Evolutionary conservation across 2,797 vertebrate genomes (phyloP), one percentile per base, ranked within the genome.

Genomic region (Pipistrellus pipistrellus): DNA sequence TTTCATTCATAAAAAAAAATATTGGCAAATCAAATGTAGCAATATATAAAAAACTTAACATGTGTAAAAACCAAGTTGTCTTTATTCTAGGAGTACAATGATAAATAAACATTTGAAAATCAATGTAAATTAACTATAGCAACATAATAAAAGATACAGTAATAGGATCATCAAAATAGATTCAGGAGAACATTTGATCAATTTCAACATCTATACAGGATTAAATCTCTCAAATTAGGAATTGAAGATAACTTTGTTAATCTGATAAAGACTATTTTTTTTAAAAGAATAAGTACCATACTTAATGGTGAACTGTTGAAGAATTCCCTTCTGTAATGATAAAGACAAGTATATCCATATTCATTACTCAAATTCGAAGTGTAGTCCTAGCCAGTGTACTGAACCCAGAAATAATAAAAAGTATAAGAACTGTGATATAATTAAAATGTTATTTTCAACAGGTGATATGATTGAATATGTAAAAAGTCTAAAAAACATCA

Each of bases 1-100:
- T 48, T 75, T 88, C 71, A 76, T 88, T 83, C n/a, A 51, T 73
- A 85, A 85, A 91, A 53, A 41, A 41, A 73, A 55, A 66, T 76
- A 84, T 68, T 46, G 76, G 30, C 35, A 91, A 76, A 68, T 69
- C 30, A 1, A 77, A 76, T 77, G 6, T 57, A 57, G 48, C 48
- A 64, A 51, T 66, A 66, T 44, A 68, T 55, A 53, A 68, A 78
- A n/a, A 44, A 30, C 8, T 48, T 88, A 41, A n/a, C 35, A 77
- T 35, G 30, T 77, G 30, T 69, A 66, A 77, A 64, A 91, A 55
- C 23, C 38, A 77, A 69, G 59, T 46, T 76, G 48, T 68, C 11
- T 89, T 78, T 57, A 57, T 57, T 57, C 14, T 10, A 78, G 27
- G 27, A 89, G 62, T 35, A 17, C 30, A 85, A 2, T 2, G 12